Evolutionary conservation across 1,140 invertebrate species (phyloP), one percentile per base, ranked within the genome.

Genomic region (Drosophila rufa): DNA sequence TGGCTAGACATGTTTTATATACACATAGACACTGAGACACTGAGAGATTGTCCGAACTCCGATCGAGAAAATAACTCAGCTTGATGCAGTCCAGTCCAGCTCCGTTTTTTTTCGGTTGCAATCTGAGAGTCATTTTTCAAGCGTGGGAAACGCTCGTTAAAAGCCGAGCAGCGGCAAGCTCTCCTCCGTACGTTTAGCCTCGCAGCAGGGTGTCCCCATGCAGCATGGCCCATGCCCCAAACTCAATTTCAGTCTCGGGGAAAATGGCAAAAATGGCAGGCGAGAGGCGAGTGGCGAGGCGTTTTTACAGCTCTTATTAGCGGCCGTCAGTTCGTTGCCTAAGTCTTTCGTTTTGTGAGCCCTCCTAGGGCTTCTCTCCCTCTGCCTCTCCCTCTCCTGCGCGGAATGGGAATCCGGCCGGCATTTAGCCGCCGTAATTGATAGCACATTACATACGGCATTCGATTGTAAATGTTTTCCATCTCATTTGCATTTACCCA

Each of bases 331-430:
- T 89, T 90, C 50, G 85, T 81, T 90, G 85, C 75, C 59, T 89
- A 79, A 89, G 81, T 89, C 85, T 84, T 89, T 89, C 64, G 85
- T 71, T 87, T 27, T 17, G 14, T 11, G 33, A 4, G 55, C 45
- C 61, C 58, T 27, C 40, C 53, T 60, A 75, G 33, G 38, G 61
- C 61, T 65, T 57, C 38, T 30, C 36, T 17, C 46, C 11, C 11
- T n/a, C 55, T 3, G 7, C 6, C 8, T 9, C 7, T n/a, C 17
- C 36, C 38, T 12, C 45, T 8, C 14, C 19, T 5, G 8, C 17
- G 0, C 15, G 8, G 17, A 38, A 46, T 61, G 22, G 4, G 36
- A 43, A 38, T 38, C 14, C 46, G 8, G 1, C 40, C 60, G 15
- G 33, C 30, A 73, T 61, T 74, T 75, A 51, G 38, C 17, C 25